Evolutionary conservation across 2,797 vertebrate species (phyloP).

Genomic region (Danio jaintianensis): DNA sequence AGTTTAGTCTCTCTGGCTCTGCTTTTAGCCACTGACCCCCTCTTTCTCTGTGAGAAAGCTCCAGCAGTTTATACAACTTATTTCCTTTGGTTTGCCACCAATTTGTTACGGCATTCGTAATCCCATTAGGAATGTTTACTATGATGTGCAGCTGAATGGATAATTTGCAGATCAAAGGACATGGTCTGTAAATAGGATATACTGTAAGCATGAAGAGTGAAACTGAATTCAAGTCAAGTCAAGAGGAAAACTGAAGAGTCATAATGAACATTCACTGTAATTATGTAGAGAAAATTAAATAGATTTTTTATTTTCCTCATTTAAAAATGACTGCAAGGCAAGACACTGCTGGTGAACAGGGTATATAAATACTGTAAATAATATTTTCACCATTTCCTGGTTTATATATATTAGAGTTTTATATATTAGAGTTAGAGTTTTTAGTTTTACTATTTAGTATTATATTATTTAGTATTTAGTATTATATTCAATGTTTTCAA

Average conservation of each 20-base stretch:
- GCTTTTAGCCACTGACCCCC: not conserved
- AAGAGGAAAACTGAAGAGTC: not conserved
- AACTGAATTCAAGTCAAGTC: not conserved
- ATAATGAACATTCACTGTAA: not conserved
- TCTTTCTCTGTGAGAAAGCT: not conserved
- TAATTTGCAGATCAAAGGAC: slow-evolving; percentile 5
- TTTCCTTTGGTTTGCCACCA: slow-evolving; percentile 40
- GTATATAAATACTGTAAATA: no score
- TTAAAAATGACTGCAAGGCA: not conserved
- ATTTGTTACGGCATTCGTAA: slow-evolving; percentile 22
- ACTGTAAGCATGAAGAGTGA: not conserved
- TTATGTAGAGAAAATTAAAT: not conserved
- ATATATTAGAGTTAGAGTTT: no score
- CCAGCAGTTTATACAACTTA: not conserved
- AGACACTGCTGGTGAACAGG: no score
- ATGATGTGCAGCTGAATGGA: slow-evolving; percentile 27
- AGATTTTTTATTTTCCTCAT: not conserved
- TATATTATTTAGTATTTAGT: no score
- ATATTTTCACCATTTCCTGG: no score
- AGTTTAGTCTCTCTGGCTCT: slow-evolving; percentile 17
- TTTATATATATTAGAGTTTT: no score
- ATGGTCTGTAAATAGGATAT: slow-evolving; percentile 11
- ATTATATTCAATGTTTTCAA: no score
- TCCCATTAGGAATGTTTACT: slow-evolving; percentile 41
- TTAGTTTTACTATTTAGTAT: no score